These are phyloP conservation scores for Rotaria sp. DNA, from an alignment of 2,888 invertebrate species.

Conservation along the genomic window DNA sequence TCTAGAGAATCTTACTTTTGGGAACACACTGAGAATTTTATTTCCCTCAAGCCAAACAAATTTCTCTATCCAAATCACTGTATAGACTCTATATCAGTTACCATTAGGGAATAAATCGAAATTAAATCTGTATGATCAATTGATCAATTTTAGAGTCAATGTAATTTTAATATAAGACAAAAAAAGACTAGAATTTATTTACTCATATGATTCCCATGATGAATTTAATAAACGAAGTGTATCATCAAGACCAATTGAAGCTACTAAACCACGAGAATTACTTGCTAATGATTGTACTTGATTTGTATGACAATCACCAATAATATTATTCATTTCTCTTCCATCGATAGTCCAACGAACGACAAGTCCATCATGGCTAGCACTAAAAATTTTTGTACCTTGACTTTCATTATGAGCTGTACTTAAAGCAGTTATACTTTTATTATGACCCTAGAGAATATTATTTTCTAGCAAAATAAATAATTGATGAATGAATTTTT, in stretches of 20 bases:
- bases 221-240: constrained; percentile 63
- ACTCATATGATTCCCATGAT: constrained; percentile 61
- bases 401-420: constrained; percentile 62
- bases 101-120: too few relatives aligned
- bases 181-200: constrained; percentile 42
- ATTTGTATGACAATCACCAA: constrained; percentile 79
- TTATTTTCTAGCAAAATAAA: background rate
- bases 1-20: too few relatives aligned
- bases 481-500: constrained; percentile 41
- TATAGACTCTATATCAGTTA: background rate
- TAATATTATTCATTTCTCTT: constrained; percentile 61
- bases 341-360: constrained; percentile 66
- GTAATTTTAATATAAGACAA: background rate
- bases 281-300: constrained; percentile 83
- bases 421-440: constrained; percentile 83
- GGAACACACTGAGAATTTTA: too few relatives aligned
- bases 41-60: too few relatives aligned
- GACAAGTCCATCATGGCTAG: constrained; percentile 46
- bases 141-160: too few relatives aligned
- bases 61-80: too few relatives aligned
- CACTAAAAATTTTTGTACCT: constrained; percentile 59
- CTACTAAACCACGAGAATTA: constrained; percentile 58
- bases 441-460: constrained; percentile 76
- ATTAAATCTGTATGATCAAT: too few relatives aligned
- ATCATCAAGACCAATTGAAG: constrained; percentile 89